These are phyloP conservation scores for Thaumatotibia leucotreta DNA, from an alignment of 1,140 invertebrate species.

Conservation along the genomic window DNA sequence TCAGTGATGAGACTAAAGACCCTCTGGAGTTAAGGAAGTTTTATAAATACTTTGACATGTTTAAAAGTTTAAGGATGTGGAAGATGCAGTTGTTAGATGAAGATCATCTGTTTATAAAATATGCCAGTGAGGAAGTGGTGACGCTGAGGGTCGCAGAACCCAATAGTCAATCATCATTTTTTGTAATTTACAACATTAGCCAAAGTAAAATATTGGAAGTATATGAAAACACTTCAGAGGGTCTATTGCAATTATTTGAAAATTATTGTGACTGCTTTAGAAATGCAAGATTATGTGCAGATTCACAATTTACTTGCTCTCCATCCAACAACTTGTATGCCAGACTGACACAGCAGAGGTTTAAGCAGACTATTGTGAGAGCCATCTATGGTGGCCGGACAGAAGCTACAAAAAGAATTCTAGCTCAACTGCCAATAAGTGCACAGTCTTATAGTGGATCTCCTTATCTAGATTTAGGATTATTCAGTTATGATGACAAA, in stretches of 20 bases:
- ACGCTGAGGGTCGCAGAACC: constrained; percentile 89
- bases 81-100: constrained; percentile 98
- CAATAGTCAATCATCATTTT: constrained; percentile 89
- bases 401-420: constrained; percentile 92
- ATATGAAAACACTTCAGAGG: constrained; percentile 93
- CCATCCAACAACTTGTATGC: constrained; percentile 95
- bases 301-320: constrained; percentile 92
- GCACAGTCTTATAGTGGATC: constrained; percentile 95
- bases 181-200: constrained; percentile 95
- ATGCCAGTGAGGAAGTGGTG: constrained; percentile 93
- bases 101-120: constrained; percentile 94
- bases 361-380: constrained; percentile 92
- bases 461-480: constrained; percentile 93
- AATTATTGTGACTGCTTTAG: constrained; percentile 96
- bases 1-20: constrained; percentile 79
- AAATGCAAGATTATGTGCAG: constrained; percentile 89
- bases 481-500: constrained; percentile 98
- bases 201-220: constrained; percentile 91
- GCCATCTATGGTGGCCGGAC: constrained; percentile 89
- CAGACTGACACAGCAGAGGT: constrained; percentile 81
- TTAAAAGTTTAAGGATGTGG: constrained; percentile 92
- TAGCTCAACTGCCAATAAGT: constrained; percentile 95
- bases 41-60: constrained; percentile 87
- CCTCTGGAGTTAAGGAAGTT: constrained; percentile 88
- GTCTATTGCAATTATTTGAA: constrained; percentile 91